A percentile compares a stretch with the other conserved stretches of the same genome.
Evolutionary conservation across 1,140 invertebrate genomes (phyloP).

Genomic region (Proales similis): DNA sequence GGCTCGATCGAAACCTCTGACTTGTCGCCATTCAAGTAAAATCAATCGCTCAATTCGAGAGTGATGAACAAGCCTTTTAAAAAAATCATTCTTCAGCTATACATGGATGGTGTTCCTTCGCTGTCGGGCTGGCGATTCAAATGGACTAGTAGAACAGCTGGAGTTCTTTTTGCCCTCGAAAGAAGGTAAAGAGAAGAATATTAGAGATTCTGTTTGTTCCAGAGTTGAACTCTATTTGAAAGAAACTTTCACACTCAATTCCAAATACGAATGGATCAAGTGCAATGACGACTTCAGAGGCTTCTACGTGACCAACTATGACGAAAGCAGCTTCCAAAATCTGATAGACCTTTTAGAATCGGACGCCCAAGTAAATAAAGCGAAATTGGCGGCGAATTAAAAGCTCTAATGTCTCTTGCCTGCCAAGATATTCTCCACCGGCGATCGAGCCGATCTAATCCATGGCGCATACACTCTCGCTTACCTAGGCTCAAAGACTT

Average conservation of each 20-base stretch:
- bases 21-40: slow-evolving; percentile 35
- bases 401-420: background rate
- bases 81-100: background rate
- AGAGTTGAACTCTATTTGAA: too few species aligned
- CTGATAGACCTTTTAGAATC: background rate
- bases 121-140: slow-evolving; percentile 17
- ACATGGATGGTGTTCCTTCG: slow-evolving; percentile 34
- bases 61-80: background rate
- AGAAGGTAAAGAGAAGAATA: too few species aligned
- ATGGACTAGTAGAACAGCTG: background rate
- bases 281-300: slow-evolving; percentile 35
- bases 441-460: slow-evolving; percentile 27
- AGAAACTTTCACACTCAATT: background rate
- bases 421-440: slow-evolving; percentile 9
- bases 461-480: slow-evolving; percentile 34
- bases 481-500: slow-evolving; percentile 17
- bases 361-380: background rate
- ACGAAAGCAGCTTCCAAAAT: slow-evolving; percentile 1
- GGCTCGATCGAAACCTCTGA: too few species aligned
- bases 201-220: too few species aligned
- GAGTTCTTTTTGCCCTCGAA: slow-evolving; percentile 11
- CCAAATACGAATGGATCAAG: slow-evolving; percentile 32
- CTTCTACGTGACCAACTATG: slow-evolving; percentile 34
- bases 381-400: background rate
- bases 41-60: too few species aligned